These are phyloP conservation scores for Corynorhinus townsendii DNA, from an alignment of 2,113 vertebrate species.

Conservation along the genomic window DNA sequence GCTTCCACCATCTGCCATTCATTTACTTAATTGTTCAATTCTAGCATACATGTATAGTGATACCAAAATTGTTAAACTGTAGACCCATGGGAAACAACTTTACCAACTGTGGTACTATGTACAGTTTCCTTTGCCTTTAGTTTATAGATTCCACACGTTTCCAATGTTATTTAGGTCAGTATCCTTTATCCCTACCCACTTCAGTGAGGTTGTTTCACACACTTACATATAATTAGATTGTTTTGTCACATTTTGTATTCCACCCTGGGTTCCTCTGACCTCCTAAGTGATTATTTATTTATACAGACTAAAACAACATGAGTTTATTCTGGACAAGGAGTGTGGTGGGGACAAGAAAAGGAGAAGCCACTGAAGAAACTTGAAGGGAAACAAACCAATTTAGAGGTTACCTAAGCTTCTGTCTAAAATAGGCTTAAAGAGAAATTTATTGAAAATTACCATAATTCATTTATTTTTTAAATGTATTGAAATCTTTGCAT, in stretches of 20 bases:
- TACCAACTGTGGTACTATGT: neutral
- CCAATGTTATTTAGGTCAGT: neutral
- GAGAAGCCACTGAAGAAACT: neutral
- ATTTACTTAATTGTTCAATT: neutral
- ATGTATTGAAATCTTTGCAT: neutral
- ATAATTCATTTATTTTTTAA: neutral
- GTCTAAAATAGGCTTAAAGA: neutral
- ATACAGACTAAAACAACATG: constrained; percentile 14
- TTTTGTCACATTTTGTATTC: neutral
- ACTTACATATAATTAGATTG: neutral
- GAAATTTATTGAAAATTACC: constrained; percentile 17
- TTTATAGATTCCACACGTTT: neutral
- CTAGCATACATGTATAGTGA: neutral
- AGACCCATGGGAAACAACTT: neutral
- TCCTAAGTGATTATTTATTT: neutral
- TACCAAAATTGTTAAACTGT: neutral
- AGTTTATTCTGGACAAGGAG: neutral
- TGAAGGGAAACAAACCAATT: neutral
- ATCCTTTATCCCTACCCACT: neutral
- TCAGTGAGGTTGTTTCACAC: neutral
- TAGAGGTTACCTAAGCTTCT: neutral
- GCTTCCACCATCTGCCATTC: neutral
- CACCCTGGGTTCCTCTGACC: neutral
- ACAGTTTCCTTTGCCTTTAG: neutral
- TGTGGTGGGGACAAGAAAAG: neutral